Percentiles rank a stretch among this genome's conserved stretches.
Evolutionary conservation across 2,113 vertebrate genomes (phyloP).

Genomic region (Ciconia stormi): DNA sequence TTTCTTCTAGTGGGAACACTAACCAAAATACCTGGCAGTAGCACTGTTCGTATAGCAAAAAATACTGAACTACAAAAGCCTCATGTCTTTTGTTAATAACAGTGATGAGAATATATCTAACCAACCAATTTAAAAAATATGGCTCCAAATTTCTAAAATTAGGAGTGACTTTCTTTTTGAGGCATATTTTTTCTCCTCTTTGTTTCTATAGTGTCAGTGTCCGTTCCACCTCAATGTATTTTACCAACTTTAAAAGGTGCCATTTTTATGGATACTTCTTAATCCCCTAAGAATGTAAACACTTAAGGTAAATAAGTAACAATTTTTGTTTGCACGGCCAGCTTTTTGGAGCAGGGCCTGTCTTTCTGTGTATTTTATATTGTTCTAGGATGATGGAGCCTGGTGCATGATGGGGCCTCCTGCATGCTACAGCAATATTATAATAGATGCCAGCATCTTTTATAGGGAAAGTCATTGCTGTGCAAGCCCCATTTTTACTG

Average conservation of each 20-base stretch:
- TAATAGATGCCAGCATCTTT: neutral
- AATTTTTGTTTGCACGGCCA: neutral
- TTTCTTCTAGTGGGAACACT: neutral
- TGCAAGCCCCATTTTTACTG: neutral
- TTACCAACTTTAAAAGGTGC: neutral
- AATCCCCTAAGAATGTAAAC: neutral
- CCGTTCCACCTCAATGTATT: rapidly evolving
- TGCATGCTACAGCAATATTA: neutral
- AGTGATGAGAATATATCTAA: neutral
- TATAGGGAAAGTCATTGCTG: neutral
- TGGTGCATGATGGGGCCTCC: neutral
- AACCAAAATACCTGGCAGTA: neutral
- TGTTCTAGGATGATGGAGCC: neutral
- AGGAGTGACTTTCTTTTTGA: neutral
- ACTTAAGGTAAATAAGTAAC: neutral
- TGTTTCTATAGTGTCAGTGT: neutral
- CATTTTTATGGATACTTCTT: neutral
- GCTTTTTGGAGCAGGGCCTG: neutral
- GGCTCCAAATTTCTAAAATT: neutral
- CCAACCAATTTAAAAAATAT: neutral
- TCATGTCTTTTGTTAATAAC: neutral
- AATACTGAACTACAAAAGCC: neutral
- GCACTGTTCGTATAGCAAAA: neutral
- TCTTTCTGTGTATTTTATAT: neutral
- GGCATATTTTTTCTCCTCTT: neutral